Evolutionary conservation across 2,113 vertebrate species (phyloP), one percentile per base, ranked within the genome.

Genomic region (Platysternon megacephalum): DNA sequence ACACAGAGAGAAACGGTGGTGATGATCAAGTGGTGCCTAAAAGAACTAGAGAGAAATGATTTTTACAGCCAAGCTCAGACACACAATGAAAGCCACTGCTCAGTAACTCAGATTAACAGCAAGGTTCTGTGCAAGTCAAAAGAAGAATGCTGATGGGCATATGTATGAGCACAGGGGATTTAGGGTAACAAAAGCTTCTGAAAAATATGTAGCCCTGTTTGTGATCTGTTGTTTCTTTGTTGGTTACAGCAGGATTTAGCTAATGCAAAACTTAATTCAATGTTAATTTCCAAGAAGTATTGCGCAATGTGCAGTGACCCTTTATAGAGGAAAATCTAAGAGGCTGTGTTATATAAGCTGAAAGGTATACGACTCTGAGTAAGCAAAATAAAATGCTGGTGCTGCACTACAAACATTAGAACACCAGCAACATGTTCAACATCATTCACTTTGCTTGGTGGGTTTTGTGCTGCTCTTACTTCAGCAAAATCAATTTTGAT

Each of bases 1-100:
- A n/a, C n/a, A n/a, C n/a, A n/a, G n/a, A n/a, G n/a, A n/a, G n/a
- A n/a, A n/a, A 95, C 53, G 94, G 55, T 53, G 86, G 49, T 85
- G 85, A 48, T 90, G 53, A 96, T 90, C 96, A 97, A 98, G 93
- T 7, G 1, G 82, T 58, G 65, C 56, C 51, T 89, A 96, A 55
- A 86, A 90, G 72, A 96, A 56, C 95, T 78, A 80, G 95, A 97
- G 53, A 53, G 76, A 4, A 5, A 94, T 90, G 93, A 97, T 96
- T 97, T 96, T 97, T 97, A 96, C 89, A 95, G 88, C 94, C 7
- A 89, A 97, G 90, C 91, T 97, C 95, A 95, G 85, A 93, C 92
- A 95, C 92, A 97, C 61, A 84, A 97, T 92, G 46, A 95, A 97
- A 97, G 90, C 79, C 85, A 42, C 46, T 96, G 12, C 58, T 97